Base-by-base conservation (phyloP, 2,113 vertebrate genomes). In the Ptilorrhoa leucosticta region DNA sequence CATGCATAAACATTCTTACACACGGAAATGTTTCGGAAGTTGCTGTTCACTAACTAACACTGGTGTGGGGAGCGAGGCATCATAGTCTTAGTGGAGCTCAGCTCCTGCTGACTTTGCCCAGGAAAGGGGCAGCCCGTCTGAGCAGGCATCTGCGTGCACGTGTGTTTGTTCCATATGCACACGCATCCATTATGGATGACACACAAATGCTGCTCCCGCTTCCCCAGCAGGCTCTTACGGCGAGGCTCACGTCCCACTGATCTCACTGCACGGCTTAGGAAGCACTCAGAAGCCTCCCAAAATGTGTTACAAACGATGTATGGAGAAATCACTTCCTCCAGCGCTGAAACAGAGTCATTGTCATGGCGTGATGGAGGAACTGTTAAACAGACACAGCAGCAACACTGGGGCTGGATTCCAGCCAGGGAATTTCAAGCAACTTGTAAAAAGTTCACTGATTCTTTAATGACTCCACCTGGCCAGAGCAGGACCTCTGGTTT, bases 391-490 rank as follows among this genome's bases (percentile, higher is more conserved):
- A 78, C 79, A 58, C 85, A 48, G 96, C 64, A 93, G 81, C 93
- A 96, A 1, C 51, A 3, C 85, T n/a, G 50, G 42, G 10, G 94
- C 79, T 96, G 95, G 94, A 96, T 44, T 60, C 51, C 3, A 57
- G 94, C 94, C 95, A 96, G 94, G 14, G 69, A 53, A 75, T 92
- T 97, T 93, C 90, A 92, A 94, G 11, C 88, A 89, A 96, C 94
- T 96, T 96, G 92, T 94, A 96, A 97, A 97, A 97, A 97, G 95
- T 96, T 97, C 76, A 23, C 89, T 37, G 75, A 70, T 96, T 91
- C 71, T 94, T 96, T 96, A 95, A 96, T 68, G 94, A 63, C 85
- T 94, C 88, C 96, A 96, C 96, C 96, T 95, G 95, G 95, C 58
- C 91, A 11, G 81, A 95, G 61, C 95, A 97, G 95, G 85, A 92